phyloP scores from a whole-genome alignment of 2,797 vertebrate species.

The Pyrocephalus nanus region DNA sequence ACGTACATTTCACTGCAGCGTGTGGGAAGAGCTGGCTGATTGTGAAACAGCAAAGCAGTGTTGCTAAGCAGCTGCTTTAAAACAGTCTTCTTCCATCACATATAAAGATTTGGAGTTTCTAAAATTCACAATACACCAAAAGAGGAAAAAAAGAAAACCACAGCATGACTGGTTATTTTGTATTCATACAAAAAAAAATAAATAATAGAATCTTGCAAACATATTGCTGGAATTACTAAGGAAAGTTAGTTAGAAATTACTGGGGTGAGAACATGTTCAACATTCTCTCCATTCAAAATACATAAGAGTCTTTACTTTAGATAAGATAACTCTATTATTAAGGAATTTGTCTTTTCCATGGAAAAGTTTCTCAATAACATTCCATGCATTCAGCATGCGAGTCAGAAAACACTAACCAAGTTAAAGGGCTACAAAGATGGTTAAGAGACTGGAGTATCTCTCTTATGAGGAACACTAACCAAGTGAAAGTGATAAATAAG shows the following conservation, averaged over 20 bases:
- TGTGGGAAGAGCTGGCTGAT: constrained; percentile 47
- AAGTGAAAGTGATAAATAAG: background rate
- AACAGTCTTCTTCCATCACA: constrained; percentile 22
- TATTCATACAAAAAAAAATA: background rate
- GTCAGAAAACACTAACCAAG: background rate
- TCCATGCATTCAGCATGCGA: background rate
- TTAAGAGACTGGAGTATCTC: background rate
- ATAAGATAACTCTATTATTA: background rate
- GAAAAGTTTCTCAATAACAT: background rate
- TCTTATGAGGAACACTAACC: background rate
- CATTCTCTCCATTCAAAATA: background rate
- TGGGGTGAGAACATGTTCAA: background rate
- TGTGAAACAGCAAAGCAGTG: constrained; percentile 60
- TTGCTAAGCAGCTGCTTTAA: constrained; percentile 60
- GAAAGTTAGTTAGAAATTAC: background rate
- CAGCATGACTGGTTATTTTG: background rate
- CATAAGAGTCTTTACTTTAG: background rate
- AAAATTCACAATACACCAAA: background rate
- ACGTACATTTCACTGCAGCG: constrained; percentile 44
- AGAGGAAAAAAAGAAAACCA: background rate
- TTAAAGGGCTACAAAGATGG: background rate
- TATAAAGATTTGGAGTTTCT: background rate
- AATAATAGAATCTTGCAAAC: background rate
- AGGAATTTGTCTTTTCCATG: background rate
- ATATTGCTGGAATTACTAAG: background rate